Evolutionary conservation across 1,140 invertebrate species (phyloP).

Genomic region (Drosophila ercepeae): DNA sequence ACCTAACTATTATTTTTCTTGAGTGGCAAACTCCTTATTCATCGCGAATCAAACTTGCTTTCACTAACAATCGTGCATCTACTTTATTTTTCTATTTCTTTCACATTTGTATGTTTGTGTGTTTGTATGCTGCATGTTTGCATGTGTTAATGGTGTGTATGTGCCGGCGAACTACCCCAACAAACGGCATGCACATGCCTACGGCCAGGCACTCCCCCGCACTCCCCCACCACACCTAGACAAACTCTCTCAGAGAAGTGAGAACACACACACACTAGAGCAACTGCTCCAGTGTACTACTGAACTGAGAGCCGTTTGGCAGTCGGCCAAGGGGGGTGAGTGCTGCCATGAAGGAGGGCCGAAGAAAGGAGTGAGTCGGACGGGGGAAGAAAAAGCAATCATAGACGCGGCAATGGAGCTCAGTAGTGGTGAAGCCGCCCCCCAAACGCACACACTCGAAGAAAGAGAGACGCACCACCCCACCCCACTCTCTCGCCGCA

Average conservation of each 20-base stretch:
- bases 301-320: slow-evolving; percentile 72
- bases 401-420: slow-evolving; percentile 33
- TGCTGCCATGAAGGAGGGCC: neutral
- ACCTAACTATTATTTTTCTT: neutral
- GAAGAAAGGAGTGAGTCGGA: neutral
- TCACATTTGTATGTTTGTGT: neutral
- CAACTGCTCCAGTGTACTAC: slow-evolving; percentile 76
- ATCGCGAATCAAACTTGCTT: neutral
- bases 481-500: neutral
- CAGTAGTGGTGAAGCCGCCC: slow-evolving; percentile 22
- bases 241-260: no score
- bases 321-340: slow-evolving; percentile 57
- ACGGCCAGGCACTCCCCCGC: slow-evolving; percentile 1
- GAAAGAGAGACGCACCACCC: slow-evolving; percentile 4
- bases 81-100: neutral
- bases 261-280: no score
- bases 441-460: slow-evolving; percentile 1
- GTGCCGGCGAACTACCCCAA: slow-evolving; percentile 75
- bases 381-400: slow-evolving; percentile 12
- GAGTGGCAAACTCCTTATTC: neutral
- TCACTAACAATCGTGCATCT: neutral
- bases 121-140: neutral
- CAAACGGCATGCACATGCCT: slow-evolving; percentile 62
- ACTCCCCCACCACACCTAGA: neutral
- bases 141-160: no score